Conservation (phyloP, 2,113 vertebrate species). For the Lepisosteus osseus region DNA sequence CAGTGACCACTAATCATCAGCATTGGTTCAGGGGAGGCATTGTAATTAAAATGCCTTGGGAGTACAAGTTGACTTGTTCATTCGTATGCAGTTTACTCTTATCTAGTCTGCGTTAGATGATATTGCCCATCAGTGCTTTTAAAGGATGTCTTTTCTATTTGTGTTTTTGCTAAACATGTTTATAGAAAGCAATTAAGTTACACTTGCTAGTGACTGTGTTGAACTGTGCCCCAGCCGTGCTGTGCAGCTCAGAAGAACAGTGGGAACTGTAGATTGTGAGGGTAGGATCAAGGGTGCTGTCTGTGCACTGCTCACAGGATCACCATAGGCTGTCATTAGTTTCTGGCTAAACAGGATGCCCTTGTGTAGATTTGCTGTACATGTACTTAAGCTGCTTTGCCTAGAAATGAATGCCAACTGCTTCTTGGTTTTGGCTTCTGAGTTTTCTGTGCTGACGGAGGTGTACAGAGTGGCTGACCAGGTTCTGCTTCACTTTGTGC, state of each 20-base stretch:
- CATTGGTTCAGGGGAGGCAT: no score
- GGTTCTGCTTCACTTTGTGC: no score
- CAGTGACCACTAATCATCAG: no score
- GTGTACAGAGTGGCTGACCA: no score
- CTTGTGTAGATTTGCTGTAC: background rate
- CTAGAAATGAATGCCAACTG: background rate
- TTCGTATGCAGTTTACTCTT: no score
- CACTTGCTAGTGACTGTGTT: background rate
- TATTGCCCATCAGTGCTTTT: no score
- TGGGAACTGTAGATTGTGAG: background rate
- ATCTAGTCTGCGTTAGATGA: no score
- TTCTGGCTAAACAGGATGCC: slow-evolving; percentile 24
- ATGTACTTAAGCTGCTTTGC: slow-evolving; percentile 11
- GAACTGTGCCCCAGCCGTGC: no score
- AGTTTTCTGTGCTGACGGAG: background rate
- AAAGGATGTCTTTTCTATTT: no score
- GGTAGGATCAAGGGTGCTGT: background rate
- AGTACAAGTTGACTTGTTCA: no score
- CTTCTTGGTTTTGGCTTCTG: background rate
- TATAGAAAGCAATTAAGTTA: background rate
- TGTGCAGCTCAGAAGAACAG: background rate
- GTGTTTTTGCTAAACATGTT: no score
- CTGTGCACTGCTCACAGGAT: slow-evolving; percentile 6
- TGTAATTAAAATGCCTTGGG: no score
- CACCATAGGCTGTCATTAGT: slow-evolving; percentile 22